These are phyloP conservation scores for Parasteatoda tepidariorum DNA, from an alignment of 1,140 invertebrate genomes.

Conservation along the genomic window DNA sequence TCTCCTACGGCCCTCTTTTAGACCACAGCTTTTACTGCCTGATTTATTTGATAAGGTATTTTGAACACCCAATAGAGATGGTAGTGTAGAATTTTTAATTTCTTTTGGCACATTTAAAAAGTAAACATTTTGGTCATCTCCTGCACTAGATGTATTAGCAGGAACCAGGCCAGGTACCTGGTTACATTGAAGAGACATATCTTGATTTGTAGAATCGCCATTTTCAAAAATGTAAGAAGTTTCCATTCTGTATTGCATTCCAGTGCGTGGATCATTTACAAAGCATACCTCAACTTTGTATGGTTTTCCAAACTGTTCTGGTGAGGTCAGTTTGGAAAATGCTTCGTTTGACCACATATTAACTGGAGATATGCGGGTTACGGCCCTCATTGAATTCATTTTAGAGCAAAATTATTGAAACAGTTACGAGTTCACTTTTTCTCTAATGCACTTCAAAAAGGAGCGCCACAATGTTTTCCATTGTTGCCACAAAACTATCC, in stretches of 20 bases:
- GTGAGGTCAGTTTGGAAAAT: constrained; percentile 3
- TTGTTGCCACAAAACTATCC: too few relatives aligned
- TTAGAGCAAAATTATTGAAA: background rate
- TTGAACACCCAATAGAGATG: background rate
- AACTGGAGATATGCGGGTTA: background rate
- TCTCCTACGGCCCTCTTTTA: background rate
- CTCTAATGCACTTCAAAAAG: too few relatives aligned
- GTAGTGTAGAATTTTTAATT: background rate
- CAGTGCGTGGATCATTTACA: background rate
- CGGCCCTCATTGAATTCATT: background rate
- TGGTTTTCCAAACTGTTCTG: constrained; percentile 3
- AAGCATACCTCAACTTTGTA: background rate
- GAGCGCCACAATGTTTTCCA: too few relatives aligned
- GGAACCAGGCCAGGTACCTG: background rate
- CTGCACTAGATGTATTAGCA: background rate
- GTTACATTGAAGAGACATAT: background rate
- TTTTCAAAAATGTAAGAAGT: background rate
- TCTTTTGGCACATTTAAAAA: background rate
- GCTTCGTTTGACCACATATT: background rate
- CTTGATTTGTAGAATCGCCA: background rate
- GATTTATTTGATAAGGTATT: background rate
- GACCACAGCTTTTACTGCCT: too few relatives aligned
- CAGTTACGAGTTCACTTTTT: too few relatives aligned
- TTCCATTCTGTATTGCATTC: background rate
- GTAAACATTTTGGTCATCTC: background rate